These are phyloP conservation scores for Romanogobio albipinnatus DNA, from an alignment of 2,113 vertebrate species.

Conservation along the genomic window DNA sequence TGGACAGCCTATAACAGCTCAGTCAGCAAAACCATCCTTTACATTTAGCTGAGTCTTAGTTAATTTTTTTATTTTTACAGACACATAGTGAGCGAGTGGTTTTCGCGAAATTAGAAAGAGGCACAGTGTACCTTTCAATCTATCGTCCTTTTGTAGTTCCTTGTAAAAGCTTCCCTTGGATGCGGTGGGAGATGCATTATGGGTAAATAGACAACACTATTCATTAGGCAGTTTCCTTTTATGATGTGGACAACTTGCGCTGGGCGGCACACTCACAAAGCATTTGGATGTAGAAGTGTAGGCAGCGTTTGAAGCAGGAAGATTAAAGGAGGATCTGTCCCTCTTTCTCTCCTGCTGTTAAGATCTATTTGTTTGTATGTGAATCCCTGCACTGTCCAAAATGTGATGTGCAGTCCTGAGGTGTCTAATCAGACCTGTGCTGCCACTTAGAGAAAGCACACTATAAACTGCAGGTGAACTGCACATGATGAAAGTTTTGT, in stretches of 20 bases:
- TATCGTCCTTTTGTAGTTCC: constrained; percentile 6
- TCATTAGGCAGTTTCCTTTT: constrained; percentile 64
- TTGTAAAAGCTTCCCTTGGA: constrained; percentile 37
- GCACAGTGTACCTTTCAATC: background rate
- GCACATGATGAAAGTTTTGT: background rate
- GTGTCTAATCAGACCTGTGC: background rate
- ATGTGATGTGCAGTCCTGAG: background rate
- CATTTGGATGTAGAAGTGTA: constrained; percentile 55
- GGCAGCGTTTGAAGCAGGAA: constrained; percentile 64
- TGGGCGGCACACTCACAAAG: constrained; percentile 38
- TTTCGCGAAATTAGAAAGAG: constrained; percentile 8
- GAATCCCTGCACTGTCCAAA: constrained; percentile 17
- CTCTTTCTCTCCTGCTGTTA: constrained; percentile 13
- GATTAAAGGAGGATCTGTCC: constrained; percentile 66
- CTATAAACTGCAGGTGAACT: background rate
- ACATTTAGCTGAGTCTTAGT: background rate
- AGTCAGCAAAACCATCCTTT: constrained; percentile 25
- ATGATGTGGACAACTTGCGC: constrained; percentile 55
- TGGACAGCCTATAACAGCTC: background rate
- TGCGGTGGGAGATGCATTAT: constrained; percentile 35
- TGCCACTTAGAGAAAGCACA: background rate
- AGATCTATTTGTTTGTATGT: constrained; percentile 25
- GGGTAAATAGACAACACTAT: constrained; percentile 45
- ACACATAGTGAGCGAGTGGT: background rate
- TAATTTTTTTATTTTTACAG: background rate